Percentiles rank a stretch among this genome's conserved stretches.
Conservation (phyloP, 2,113 vertebrate genomes). For the Shinisaurus crocodilurus region DNA sequence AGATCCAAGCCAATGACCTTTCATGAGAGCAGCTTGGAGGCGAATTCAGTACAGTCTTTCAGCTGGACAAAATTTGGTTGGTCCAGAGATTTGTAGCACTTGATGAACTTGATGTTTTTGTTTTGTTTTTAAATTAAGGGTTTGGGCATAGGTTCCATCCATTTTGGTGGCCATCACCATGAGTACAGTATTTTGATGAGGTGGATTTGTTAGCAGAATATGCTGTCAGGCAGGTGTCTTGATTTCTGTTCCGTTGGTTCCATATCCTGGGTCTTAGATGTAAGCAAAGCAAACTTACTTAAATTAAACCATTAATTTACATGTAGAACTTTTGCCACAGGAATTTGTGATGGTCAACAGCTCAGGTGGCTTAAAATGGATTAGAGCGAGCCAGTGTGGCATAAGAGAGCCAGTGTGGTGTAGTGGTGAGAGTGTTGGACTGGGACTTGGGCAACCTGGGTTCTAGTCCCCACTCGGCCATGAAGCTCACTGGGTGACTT, state of each 20-base stretch:
- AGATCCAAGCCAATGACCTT: conserved; percentile 1
- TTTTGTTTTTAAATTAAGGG: background rate
- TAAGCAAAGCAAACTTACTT: background rate
- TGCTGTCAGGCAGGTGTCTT: background rate
- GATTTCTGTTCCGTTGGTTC: background rate
- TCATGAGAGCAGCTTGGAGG: background rate
- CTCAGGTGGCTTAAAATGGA: background rate
- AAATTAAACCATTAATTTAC: background rate
- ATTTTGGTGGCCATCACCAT: background rate
- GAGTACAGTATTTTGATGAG: background rate
- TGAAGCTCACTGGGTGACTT: too few relatives aligned
- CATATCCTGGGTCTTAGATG: background rate
- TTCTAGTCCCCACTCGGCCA: too few relatives aligned
- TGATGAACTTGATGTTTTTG: background rate
- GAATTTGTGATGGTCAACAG: background rate
- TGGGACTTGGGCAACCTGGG: too few relatives aligned
- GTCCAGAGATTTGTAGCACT: background rate
- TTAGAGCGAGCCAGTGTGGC: too few relatives aligned
- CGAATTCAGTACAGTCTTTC: background rate
- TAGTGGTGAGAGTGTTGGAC: too few relatives aligned
- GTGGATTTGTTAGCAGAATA: too few relatives aligned
- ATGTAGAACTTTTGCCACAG: background rate
- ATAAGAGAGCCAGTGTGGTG: too few relatives aligned
- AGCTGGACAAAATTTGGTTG: background rate
- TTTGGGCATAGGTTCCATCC: background rate